Conservation (phyloP, 2,888 invertebrate species). For the Clunio marinus region DNA sequence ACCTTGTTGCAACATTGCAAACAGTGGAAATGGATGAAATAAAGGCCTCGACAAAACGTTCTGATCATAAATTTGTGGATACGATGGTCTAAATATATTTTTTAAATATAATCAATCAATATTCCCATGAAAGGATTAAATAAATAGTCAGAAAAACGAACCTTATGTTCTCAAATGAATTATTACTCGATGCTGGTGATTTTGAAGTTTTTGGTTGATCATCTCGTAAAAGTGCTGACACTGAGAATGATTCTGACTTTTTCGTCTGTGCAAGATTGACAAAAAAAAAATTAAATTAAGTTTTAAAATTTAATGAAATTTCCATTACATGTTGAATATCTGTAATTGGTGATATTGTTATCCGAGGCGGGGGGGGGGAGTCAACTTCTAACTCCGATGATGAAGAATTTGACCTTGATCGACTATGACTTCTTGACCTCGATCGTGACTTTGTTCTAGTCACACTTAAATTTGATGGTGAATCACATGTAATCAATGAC, state of each 20-base stretch:
- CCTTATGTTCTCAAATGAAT: slow-evolving; percentile 45
- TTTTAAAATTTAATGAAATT: neutral
- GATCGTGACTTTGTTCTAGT: slow-evolving; percentile 42
- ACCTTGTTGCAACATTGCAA: slow-evolving; percentile 51
- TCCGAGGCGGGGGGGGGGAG: slow-evolving; percentile 60
- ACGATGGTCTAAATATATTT: slow-evolving; percentile 42
- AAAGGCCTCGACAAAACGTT: slow-evolving; percentile 49
- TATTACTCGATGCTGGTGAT: slow-evolving; percentile 54
- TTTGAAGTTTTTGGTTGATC: slow-evolving; percentile 64
- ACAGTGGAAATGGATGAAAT: slow-evolving; percentile 49
- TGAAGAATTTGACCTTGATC: slow-evolving; percentile 52
- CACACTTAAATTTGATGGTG: slow-evolving; percentile 38
- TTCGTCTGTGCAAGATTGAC: slow-evolving; percentile 54
- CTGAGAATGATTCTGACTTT: slow-evolving; percentile 78
- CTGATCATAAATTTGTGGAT: slow-evolving; percentile 49
- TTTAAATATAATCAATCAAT: neutral
- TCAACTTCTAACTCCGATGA: slow-evolving; percentile 74
- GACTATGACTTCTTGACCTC: slow-evolving; percentile 48
- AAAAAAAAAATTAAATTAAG: neutral
- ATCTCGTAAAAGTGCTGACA: slow-evolving; percentile 74
- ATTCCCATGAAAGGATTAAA: too few relatives aligned
- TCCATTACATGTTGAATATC: slow-evolving; percentile 43
- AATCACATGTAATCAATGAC: slow-evolving; percentile 32
- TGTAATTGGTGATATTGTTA: slow-evolving; percentile 46
- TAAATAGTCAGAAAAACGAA: slow-evolving; percentile 37